Percentiles rank a stretch among this genome's conserved stretches.
These are phyloP conservation scores for Griposia aprilina DNA, from an alignment of 2,888 invertebrate genomes.

Conservation along the genomic window DNA sequence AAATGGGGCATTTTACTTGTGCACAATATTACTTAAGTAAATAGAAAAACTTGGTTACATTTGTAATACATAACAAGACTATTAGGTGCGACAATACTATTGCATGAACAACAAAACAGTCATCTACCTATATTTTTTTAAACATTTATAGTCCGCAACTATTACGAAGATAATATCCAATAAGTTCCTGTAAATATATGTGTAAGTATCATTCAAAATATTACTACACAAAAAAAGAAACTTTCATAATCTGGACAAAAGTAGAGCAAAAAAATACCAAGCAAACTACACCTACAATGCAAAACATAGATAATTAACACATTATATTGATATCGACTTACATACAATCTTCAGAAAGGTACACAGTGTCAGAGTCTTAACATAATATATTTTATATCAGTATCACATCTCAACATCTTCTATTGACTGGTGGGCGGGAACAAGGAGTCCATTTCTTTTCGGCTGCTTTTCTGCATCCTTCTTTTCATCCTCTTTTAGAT, in stretches of 20 bases:
- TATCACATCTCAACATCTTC: conserved; percentile 87
- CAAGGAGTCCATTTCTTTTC: conserved; percentile 81
- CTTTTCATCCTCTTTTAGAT: conserved; percentile 78
- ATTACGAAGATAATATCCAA: conserved; percentile 2
- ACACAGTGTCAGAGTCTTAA: conserved; percentile 62
- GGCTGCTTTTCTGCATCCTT: conserved; percentile 69
- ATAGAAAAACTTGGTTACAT: conserved; percentile 21
- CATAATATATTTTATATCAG: conserved; percentile 12
- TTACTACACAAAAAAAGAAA: conserved; percentile 14
- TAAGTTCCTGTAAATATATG: background rate
- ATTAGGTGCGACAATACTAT: background rate
- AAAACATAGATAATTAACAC: conserved; percentile 47
- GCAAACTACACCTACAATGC: conserved; percentile 45
- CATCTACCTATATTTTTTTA: background rate
- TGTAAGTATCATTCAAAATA: conserved; percentile 9
- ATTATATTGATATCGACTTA: conserved; percentile 58
- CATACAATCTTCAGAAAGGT: conserved; percentile 63
- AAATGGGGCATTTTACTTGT: conserved; percentile 49
- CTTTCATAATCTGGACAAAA: background rate
- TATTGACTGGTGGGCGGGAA: conserved; percentile 74
- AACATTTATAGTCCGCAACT: background rate
- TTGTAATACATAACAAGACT: conserved; percentile 4
- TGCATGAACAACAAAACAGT: conserved; percentile 10
- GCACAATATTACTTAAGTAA: conserved; percentile 35
- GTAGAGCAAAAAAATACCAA: conserved; percentile 13